These are phyloP conservation scores for Theropithecus gelada DNA, from an alignment of 2,113 vertebrate genomes.

Conservation along the genomic window DNA sequence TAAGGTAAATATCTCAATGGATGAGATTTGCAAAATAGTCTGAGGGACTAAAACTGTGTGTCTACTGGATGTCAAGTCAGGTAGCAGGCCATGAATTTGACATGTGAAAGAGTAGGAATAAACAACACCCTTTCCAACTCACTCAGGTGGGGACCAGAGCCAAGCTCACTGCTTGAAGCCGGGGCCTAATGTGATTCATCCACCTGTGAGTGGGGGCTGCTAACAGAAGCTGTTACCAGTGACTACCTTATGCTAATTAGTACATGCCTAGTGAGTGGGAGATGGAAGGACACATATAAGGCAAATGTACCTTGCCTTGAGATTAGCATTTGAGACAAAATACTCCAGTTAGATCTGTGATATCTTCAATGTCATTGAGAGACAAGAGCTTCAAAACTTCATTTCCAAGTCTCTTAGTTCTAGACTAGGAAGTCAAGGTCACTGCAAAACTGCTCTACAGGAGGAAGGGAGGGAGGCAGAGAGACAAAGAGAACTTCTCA, in stretches of 20 bases:
- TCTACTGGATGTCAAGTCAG: background rate
- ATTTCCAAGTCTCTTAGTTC: background rate
- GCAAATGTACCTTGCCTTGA: background rate
- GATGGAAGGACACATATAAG: background rate
- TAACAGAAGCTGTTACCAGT: background rate
- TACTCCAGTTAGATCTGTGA: background rate
- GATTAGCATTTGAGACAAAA: background rate
- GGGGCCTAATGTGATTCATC: background rate
- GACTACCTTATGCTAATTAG: background rate
- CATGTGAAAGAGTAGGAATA: background rate
- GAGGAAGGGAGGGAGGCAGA: too few relatives aligned
- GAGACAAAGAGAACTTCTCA: background rate
- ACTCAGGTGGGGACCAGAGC: background rate
- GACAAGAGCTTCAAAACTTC: background rate
- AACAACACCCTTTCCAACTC: background rate
- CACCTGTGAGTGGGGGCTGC: background rate
- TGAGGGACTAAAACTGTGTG: background rate
- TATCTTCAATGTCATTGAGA: background rate
- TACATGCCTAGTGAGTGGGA: background rate
- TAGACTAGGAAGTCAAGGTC: background rate
- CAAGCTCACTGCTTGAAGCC: background rate
- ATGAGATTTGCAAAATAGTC: background rate
- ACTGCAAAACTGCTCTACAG: background rate
- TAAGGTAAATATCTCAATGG: background rate
- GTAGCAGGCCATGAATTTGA: background rate